These are phyloP conservation scores for Garra rufa DNA, from an alignment of 2,113 vertebrate species.

Conservation along the genomic window DNA sequence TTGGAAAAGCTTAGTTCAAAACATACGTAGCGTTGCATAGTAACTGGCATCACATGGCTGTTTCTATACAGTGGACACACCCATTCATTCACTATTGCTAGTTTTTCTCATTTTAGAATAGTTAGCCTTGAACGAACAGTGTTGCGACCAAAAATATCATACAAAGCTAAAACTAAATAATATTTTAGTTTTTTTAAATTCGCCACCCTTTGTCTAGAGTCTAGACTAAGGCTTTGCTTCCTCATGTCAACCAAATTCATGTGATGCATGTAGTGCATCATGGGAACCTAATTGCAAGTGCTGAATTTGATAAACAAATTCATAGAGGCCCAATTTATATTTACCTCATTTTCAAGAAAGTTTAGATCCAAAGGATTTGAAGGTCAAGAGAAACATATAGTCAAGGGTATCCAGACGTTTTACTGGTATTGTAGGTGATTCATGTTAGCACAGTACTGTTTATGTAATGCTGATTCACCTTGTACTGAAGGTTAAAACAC, in stretches of 20 bases:
- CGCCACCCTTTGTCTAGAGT: background rate
- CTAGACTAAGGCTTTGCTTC: background rate
- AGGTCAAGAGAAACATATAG: background rate
- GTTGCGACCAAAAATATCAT: background rate
- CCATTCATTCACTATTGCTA: background rate
- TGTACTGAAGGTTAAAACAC: background rate
- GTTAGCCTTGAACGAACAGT: too few species aligned
- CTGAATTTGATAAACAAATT: background rate
- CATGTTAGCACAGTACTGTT: too few species aligned
- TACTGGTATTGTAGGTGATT: background rate
- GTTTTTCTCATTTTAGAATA: background rate
- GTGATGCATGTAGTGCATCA: background rate
- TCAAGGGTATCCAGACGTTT: background rate
- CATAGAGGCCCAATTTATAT: background rate
- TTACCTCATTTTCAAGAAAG: background rate
- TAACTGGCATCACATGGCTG: background rate
- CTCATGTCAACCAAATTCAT: background rate
- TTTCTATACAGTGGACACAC: background rate
- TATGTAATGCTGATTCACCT: background rate
- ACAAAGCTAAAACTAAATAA: background rate
- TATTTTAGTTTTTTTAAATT: background rate
- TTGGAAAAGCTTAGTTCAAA: conserved; percentile 15
- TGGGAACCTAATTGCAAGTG: background rate
- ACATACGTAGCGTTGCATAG: conserved; percentile 17
- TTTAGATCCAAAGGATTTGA: background rate